These are phyloP conservation scores for Marronus borbonicus DNA, from an alignment of 2,888 invertebrate species.

Conservation along the genomic window DNA sequence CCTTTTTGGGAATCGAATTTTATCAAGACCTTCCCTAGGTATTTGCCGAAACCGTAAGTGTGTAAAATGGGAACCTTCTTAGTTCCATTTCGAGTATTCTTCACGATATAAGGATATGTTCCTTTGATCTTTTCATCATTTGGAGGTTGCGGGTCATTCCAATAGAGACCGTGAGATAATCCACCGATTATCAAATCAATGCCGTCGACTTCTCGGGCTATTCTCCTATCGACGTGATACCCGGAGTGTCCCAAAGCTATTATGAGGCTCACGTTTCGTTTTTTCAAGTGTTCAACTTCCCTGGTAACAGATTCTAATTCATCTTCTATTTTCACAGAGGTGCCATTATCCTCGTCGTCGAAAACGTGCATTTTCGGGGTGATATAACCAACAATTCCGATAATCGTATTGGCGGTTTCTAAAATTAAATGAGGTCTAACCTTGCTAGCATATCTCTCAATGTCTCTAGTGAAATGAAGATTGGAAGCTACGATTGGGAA, in stretches of 20 bases:
- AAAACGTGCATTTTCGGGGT: slow-evolving; percentile 78
- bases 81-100: slow-evolving; percentile 75
- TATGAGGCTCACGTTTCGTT: slow-evolving; percentile 82
- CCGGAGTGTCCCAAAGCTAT: slow-evolving; percentile 94
- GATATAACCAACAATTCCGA: slow-evolving; percentile 92
- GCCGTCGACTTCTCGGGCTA: slow-evolving; percentile 83
- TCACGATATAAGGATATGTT: slow-evolving; percentile 83
- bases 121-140: slow-evolving; percentile 73
- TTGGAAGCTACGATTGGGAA: slow-evolving; percentile 87
- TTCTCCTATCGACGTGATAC: slow-evolving; percentile 81
- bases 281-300: slow-evolving; percentile 63
- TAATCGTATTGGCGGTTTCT: slow-evolving; percentile 73
- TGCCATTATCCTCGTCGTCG: slow-evolving; percentile 80
- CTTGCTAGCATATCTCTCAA: slow-evolving; percentile 68
- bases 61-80: slow-evolving; percentile 87
- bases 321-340: slow-evolving; percentile 63
- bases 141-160: slow-evolving; percentile 78
- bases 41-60: slow-evolving; percentile 93
- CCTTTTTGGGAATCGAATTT: slow-evolving; percentile 83
- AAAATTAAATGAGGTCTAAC: slow-evolving; percentile 56
- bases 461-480: slow-evolving; percentile 78
- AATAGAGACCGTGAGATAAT: slow-evolving; percentile 92
- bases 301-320: slow-evolving; percentile 5
- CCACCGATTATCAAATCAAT: slow-evolving; percentile 93
- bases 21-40: slow-evolving; percentile 83